Evolutionary conservation across 2,113 vertebrate species (phyloP).

Genomic region (Sus scrofa): DNA sequence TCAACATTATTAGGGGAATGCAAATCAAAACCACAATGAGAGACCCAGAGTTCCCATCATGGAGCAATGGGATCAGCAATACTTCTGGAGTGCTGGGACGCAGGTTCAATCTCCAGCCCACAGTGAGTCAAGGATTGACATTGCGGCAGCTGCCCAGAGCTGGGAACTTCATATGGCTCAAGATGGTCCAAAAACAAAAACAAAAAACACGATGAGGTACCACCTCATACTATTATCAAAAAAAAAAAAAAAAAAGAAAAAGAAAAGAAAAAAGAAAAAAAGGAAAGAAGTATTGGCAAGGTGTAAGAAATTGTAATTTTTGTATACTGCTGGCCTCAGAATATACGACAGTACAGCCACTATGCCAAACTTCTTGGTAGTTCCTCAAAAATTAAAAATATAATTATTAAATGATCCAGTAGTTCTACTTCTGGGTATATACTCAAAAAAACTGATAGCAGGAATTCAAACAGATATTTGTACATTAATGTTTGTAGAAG

Average conservation of each 20-base stretch:
- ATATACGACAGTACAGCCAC: background rate
- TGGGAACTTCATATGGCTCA: too few relatives aligned
- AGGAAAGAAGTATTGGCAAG: slow-evolving; percentile 4
- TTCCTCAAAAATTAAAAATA: slow-evolving; percentile 40
- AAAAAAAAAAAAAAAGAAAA: background rate
- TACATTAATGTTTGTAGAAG: background rate
- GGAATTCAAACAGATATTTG: background rate
- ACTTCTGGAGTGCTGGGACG: too few relatives aligned
- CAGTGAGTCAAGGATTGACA: too few relatives aligned
- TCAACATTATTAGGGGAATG: background rate
- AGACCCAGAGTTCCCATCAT: background rate
- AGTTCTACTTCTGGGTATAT: background rate
- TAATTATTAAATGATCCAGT: background rate
- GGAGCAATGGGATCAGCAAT: too few relatives aligned
- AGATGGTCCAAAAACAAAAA: too few relatives aligned
- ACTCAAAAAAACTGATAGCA: background rate
- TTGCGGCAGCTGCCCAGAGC: too few relatives aligned
- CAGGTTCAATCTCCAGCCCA: too few relatives aligned
- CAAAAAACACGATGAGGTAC: too few relatives aligned
- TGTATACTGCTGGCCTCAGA: background rate
- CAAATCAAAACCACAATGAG: background rate
- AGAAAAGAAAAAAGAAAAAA: background rate
- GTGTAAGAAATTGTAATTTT: background rate
- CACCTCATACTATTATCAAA: background rate
- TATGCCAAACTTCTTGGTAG: background rate